Evolutionary conservation across 2,797 vertebrate genomes (phyloP), one percentile per base, ranked within the genome.

Genomic region (Xyrichtys novacula): DNA sequence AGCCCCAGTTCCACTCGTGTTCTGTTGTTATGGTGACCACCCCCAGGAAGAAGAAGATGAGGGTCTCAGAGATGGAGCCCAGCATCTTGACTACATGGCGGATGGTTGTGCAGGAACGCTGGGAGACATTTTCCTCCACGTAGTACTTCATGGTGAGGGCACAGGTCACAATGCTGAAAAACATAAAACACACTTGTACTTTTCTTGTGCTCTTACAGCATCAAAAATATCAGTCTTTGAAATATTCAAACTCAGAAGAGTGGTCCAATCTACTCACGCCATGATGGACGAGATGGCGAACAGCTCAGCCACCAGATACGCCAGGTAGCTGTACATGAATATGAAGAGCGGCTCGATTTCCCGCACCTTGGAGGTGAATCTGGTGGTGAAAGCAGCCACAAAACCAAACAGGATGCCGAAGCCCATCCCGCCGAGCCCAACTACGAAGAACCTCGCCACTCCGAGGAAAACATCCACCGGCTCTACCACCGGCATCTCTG

Each of bases 101-200:
- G 85, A 99, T 96, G 50, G 98, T 99, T 0, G 96, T 97, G 85
- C 96, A 98, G 44, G 98, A 99, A 39, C 95, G 96, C 85, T 98
- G 97, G n/a, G 97, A 98, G 6, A 99, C 95, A 0, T 99, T 99
- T 83, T 97, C 97, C 74, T 99, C 98, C 70, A 99, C 96, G 0
- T 99, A 99, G 84, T 97, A 97, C 88, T 98, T 98, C 98, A 99
- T 99, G 39, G 96, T 97, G 92, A 99, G 94, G n/a, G 97, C 96
- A 56, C 97, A 98, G 25, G 94, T 95, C 25, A 96, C 95, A 76
- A 99, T 97, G 66, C 98, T 99, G 93, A 22, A 48, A 50, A 15
- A 85, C n/a, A 83, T 0, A 39, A 8, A 26, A 15, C 15, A 28
- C 4, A 36, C 17, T 2, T 19, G 19, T 29, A 7, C 20, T 28